Conservation (phyloP, 1,140 invertebrate species). For the Achatina immaculata region DNA sequence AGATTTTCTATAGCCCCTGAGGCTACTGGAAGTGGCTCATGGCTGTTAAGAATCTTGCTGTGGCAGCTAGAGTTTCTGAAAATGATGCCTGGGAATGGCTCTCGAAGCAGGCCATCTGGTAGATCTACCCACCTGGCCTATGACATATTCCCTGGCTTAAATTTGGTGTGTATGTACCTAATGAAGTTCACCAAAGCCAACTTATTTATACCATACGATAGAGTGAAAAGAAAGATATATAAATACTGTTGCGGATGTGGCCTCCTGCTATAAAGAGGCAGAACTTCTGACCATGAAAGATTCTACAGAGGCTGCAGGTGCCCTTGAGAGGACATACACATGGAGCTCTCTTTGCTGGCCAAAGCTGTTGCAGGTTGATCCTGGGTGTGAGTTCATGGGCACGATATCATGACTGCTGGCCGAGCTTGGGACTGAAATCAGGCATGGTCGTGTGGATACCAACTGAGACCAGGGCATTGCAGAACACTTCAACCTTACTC, state of each 20-base stretch:
- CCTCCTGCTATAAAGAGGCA: neutral
- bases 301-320: neutral
- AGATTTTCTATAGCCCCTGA: conserved; percentile 36
- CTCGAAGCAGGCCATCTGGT: conserved; percentile 42
- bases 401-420: neutral
- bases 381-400: neutral
- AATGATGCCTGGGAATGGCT: conserved; percentile 37
- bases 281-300: neutral
- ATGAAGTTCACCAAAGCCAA: conserved; percentile 46
- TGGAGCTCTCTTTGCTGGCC: neutral
- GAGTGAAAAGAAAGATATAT: neutral
- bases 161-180: conserved; percentile 34
- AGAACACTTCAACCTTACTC: conserved; percentile 39
- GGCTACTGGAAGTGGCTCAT: conserved; percentile 1
- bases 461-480: conserved; percentile 40
- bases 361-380: neutral
- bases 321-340: conserved; percentile 7
- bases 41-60: conserved; percentile 40
- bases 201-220: conserved; percentile 46
- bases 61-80: conserved; percentile 23
- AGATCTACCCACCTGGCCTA: conserved; percentile 12
- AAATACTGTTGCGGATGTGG: neutral
- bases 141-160: conserved; percentile 26
- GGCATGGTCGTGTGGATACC: conserved; percentile 5
- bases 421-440: neutral